These are phyloP conservation scores for Ochlodes sylvanus DNA, from an alignment of 2,888 invertebrate species.

Conservation along the genomic window DNA sequence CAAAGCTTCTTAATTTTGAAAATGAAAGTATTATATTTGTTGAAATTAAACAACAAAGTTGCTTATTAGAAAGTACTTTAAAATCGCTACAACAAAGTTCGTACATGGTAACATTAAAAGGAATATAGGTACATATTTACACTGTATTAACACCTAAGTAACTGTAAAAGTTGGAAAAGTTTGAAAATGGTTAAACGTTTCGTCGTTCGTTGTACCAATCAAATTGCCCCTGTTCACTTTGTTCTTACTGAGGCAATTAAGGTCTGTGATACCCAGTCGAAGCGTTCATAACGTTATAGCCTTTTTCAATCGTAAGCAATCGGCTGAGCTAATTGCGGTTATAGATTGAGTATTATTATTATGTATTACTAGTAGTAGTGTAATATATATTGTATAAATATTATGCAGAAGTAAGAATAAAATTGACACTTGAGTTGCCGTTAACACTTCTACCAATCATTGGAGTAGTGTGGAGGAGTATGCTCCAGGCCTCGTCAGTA, in stretches of 20 bases:
- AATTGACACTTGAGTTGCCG: no score
- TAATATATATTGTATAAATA: no score
- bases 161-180: slow-evolving; percentile 12
- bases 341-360: no score
- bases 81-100: slow-evolving; percentile 11
- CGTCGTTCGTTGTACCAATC: no score
- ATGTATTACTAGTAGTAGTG: no score
- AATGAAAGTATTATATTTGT: not conserved
- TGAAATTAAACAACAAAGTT: slow-evolving; percentile 15
- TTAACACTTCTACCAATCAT: no score
- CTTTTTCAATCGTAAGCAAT: not conserved
- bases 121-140: not conserved
- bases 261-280: not conserved
- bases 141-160: not conserved
- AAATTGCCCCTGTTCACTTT: no score
- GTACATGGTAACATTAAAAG: not conserved
- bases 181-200: not conserved
- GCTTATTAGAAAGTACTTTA: slow-evolving; percentile 3
- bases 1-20: not conserved
- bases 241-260: not conserved
- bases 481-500: no score
- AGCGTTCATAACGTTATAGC: not conserved
- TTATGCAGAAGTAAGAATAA: no score
- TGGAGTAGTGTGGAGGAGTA: no score
- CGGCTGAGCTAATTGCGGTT: not conserved